Evolutionary conservation across 2,113 vertebrate species (phyloP).

Genomic region (Apus apus): DNA sequence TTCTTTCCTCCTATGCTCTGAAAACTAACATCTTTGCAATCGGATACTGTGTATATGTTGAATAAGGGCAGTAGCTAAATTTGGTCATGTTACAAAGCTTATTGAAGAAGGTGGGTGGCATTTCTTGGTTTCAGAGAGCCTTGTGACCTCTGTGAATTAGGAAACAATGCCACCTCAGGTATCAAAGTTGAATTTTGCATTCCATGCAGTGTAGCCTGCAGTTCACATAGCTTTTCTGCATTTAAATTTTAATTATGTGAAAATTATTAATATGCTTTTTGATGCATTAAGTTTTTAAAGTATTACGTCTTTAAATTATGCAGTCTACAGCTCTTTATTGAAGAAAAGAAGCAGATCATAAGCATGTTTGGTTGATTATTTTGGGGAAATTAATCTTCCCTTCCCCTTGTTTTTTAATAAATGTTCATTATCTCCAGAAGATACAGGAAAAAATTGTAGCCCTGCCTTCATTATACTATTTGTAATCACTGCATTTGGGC

Average conservation of each 20-base stretch:
- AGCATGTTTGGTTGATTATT: neutral
- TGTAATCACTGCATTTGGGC: neutral
- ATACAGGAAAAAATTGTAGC: neutral
- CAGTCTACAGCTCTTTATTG: neutral
- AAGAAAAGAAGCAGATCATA: neutral
- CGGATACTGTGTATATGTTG: neutral
- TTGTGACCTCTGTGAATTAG: neutral
- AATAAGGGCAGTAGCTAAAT: neutral
- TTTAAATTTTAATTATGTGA: neutral
- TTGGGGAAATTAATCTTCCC: neutral
- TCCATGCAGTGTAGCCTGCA: neutral
- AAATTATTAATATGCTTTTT: neutral
- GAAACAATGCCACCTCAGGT: neutral
- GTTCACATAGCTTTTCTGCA: neutral
- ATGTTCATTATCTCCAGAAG: neutral
- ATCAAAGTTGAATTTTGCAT: neutral
- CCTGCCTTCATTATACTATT: neutral
- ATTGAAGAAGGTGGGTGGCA: neutral
- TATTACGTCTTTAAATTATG: neutral
- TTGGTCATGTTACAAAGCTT: neutral
- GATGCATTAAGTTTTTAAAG: neutral
- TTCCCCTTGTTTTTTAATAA: accelerated
- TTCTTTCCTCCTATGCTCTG: neutral
- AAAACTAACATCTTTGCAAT: neutral
- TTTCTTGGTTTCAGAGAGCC: neutral